These are phyloP conservation scores for Sandelia bainsii DNA, from an alignment of 2,797 vertebrate genomes.

Conservation along the genomic window DNA sequence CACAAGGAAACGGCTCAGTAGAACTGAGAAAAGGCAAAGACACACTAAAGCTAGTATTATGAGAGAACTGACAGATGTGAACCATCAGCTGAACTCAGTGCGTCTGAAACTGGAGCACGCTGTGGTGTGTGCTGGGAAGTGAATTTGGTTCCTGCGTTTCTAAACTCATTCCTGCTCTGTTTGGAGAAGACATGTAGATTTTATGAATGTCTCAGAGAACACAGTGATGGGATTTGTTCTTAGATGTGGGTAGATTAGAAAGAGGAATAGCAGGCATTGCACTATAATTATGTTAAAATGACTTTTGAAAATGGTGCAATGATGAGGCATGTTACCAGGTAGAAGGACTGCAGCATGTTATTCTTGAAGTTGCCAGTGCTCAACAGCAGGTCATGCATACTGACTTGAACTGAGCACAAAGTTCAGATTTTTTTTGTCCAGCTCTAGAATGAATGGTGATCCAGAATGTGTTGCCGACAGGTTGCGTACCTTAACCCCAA, in stretches of 20 bases:
- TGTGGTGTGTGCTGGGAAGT: constrained; percentile 18
- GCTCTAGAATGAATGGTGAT: constrained; percentile 12
- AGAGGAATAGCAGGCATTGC: constrained; percentile 71
- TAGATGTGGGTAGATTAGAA: constrained; percentile 50
- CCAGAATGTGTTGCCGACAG: constrained; percentile 19
- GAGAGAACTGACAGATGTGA: constrained; percentile 11
- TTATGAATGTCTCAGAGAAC: constrained; percentile 37
- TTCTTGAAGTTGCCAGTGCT: constrained; percentile 31
- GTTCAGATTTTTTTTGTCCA: constrained; percentile 38
- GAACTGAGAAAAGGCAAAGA: constrained; percentile 25
- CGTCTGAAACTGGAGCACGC: constrained; percentile 39
- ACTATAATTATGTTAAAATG: constrained; percentile 65
- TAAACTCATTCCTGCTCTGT: constrained; percentile 39
- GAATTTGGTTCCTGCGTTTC: constrained; percentile 46
- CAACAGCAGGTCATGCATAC: constrained; percentile 43
- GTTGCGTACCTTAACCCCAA: constrained; percentile 3
- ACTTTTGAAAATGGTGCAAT: constrained; percentile 31
- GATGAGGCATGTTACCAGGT: constrained; percentile 17
- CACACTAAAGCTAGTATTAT: not conserved
- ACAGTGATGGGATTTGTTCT: constrained; percentile 52
- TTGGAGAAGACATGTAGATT: constrained; percentile 32
- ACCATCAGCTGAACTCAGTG: constrained; percentile 5
- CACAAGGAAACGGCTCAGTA: constrained; percentile 1
- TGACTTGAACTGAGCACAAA: constrained; percentile 57
- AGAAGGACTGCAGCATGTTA: constrained; percentile 17